These are phyloP conservation scores for Timema podura DNA, from an alignment of 2,888 invertebrate genomes.

Conservation along the genomic window DNA sequence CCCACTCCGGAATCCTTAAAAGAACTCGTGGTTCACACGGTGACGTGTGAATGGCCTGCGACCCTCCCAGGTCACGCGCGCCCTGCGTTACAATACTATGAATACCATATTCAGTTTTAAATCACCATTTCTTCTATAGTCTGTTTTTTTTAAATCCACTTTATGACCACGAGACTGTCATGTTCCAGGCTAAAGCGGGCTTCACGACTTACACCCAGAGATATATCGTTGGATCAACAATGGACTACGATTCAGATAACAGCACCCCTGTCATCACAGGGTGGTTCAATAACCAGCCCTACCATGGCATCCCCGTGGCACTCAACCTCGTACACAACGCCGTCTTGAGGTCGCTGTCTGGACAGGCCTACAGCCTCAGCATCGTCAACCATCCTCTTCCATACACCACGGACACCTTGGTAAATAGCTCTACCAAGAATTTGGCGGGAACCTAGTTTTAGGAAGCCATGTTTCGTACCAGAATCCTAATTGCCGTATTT, in stretches of 20 bases:
- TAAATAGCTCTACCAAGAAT: conserved; percentile 36
- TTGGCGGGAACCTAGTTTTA: too few relatives aligned
- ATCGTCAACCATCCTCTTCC: conserved; percentile 66
- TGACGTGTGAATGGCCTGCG: too few relatives aligned
- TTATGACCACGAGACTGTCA: too few relatives aligned
- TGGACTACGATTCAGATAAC: conserved; percentile 37
- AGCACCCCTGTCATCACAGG: conserved; percentile 48
- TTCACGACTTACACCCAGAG: conserved; percentile 11
- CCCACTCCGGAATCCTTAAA: too few relatives aligned
- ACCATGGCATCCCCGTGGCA: conserved; percentile 66
- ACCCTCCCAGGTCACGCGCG: too few relatives aligned
- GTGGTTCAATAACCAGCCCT: conserved; percentile 77
- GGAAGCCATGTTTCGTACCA: too few relatives aligned
- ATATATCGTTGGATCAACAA: conserved; percentile 54
- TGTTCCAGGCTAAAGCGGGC: not conserved
- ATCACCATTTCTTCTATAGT: too few relatives aligned
- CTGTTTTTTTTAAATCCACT: too few relatives aligned
- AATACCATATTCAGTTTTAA: too few relatives aligned
- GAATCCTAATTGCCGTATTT: too few relatives aligned
- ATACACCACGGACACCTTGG: conserved; percentile 54
- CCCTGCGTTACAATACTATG: too few relatives aligned
- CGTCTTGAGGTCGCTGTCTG: conserved; percentile 49
- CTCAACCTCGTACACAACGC: conserved; percentile 61
- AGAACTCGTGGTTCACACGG: too few relatives aligned
- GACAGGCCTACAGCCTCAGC: conserved; percentile 42